Base-by-base conservation (phyloP, 1,140 invertebrate genomes). In the Papilio xuthus region DNA sequence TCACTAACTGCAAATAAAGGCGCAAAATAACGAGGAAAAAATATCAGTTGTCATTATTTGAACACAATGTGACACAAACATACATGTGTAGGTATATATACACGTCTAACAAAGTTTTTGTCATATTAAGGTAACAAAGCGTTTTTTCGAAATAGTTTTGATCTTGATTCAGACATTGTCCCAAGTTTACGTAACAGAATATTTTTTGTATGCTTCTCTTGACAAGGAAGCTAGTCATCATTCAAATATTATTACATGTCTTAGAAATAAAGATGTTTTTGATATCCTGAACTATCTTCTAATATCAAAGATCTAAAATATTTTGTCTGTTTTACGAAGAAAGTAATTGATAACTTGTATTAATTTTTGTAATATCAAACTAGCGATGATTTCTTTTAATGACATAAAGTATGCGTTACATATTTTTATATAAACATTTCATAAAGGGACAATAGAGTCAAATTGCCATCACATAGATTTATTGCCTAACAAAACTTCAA, bases 401-500 rank as follows among this genome's bases (percentile, higher is more conserved):
- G 23, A 28, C 26, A 28, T 63, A 63, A 32, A 23, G n/a, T 32
- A 67, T 67, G 4, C 26, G 60, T 67, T 12, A 60, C 23, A 23
- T 67, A 67, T 67, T 28, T 63, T 67, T 12, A 67, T 67, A 42
- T 42, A 71, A 42, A 42, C 41, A 71, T 23, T 13, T 23, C 42
- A 73, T 73, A 56, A 75, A 23, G 71, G 41, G 73, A 75, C 44
- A n/a, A 56, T 75, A 32, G 28, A 53, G 37, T 32, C 73, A 37
- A 75, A 75, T 53, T 75, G 73, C 23, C 71, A 77, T 78, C 77
- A 79, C 32, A 74, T 74, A 82, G 78, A 80, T 82, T 82, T 82
- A 83, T 82, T 82, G 42, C 42, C 80, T 56, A 80, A 82, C 80
- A 85, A 85, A 85, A 83, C 81, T 82, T 83, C 83, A 81, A 83